Conservation (phyloP, 2,888 invertebrate genomes). For the Chironomus riparius region DNA sequence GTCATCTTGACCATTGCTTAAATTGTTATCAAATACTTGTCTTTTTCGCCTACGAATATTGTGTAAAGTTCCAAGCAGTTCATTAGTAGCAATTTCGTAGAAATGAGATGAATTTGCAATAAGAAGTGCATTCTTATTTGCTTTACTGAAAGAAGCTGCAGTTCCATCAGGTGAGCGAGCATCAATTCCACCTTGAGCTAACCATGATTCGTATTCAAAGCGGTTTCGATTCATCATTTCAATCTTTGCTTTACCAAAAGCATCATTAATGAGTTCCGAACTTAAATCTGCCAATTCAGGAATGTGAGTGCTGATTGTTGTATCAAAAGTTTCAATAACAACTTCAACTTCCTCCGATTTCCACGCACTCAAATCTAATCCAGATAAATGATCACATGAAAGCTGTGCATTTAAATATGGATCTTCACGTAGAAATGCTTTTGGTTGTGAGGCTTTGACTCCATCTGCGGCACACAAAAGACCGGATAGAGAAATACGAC, state of each 20-base stretch:
- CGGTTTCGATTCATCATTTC: slow-evolving; percentile 65
- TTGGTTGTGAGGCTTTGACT: slow-evolving; percentile 68
- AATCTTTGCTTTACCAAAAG: slow-evolving; percentile 68
- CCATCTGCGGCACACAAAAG: slow-evolving; percentile 66
- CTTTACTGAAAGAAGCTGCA: slow-evolving; percentile 84
- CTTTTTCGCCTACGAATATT: slow-evolving; percentile 55
- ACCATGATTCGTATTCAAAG: slow-evolving; percentile 74
- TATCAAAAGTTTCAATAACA: slow-evolving; percentile 42
- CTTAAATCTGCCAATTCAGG: slow-evolving; percentile 59
- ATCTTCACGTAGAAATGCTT: slow-evolving; percentile 75
- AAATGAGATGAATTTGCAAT: slow-evolving; percentile 79
- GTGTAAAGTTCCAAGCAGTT: slow-evolving; percentile 58
- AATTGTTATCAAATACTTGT: slow-evolving; percentile 60
- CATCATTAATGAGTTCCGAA: slow-evolving; percentile 62
- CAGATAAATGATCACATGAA: slow-evolving; percentile 61
- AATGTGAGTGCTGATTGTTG: slow-evolving; percentile 33
- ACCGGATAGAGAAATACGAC: slow-evolving; percentile 69
- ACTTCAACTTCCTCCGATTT: slow-evolving; percentile 45
- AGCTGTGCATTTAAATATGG: slow-evolving; percentile 71
- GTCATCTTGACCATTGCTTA: slow-evolving; percentile 51
- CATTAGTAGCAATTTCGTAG: slow-evolving; percentile 78
- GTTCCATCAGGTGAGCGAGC: slow-evolving; percentile 79
- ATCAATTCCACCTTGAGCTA: slow-evolving; percentile 65
- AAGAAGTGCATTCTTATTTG: slow-evolving; percentile 71
- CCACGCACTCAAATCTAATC: slow-evolving; percentile 63